Conservation (phyloP, 2,797 vertebrate genomes). For the Typhlichthys eigenmanni region DNA sequence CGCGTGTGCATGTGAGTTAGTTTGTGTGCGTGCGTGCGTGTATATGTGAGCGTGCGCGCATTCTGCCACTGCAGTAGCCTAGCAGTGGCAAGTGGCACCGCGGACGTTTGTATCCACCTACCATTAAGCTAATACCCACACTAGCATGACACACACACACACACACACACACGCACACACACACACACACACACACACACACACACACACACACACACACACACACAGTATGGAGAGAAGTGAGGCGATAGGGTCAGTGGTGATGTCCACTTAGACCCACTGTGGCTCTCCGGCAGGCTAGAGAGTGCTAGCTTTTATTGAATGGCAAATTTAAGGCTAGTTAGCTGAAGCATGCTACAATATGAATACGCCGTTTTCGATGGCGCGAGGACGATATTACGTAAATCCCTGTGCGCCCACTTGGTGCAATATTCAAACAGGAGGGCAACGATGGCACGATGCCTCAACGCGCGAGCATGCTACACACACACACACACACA, state of each 20-base stretch:
- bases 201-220: no score
- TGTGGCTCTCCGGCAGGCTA: constrained; percentile 50
- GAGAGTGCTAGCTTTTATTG: constrained; percentile 60
- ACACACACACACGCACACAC: neutral
- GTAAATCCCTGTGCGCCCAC: no score
- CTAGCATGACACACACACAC: constrained; percentile 39
- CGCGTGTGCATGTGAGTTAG: constrained; percentile 13
- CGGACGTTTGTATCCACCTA: constrained; percentile 84
- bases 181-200: no score
- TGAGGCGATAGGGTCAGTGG: constrained; percentile 46
- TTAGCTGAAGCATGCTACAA: constrained; percentile 59
- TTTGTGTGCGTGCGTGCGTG: constrained; percentile 26
- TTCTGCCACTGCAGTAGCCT: constrained; percentile 56
- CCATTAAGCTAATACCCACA: constrained; percentile 81
- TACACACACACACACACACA: constrained; percentile 33
- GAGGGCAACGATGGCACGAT: no score
- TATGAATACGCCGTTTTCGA: neutral
- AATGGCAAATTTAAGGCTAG: constrained; percentile 68
- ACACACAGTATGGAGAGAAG: constrained; percentile 22
- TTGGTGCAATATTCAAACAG: no score
- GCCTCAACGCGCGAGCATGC: neutral
- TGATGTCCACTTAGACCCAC: constrained; percentile 59
- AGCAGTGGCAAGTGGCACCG: constrained; percentile 79
- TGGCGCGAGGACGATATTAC: no score
- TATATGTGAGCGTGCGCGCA: constrained; percentile 54